Base-by-base conservation (phyloP, 2,888 invertebrate species). In the Cosmorhoe ocellata region DNA sequence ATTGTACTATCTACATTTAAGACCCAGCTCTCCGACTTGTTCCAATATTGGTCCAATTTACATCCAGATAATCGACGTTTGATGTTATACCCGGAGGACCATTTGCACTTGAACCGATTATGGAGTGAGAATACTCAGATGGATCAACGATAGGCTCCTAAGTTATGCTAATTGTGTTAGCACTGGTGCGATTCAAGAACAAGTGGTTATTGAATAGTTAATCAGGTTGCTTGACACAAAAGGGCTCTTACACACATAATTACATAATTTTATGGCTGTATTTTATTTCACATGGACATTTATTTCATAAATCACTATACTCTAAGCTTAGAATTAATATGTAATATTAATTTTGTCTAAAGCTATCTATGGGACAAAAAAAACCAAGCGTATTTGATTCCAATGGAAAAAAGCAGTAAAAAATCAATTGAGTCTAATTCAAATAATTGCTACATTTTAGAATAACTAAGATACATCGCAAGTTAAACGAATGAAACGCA, bases 21-120 rank as follows among this genome's bases (percentile, higher is more conserved):
- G 28, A 37, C 14, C 32, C 18, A 22, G 26, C 5, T 7, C 26
- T 22, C 1, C 14, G 14, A 31, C 61, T 57, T 66, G 41, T 63
- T 52, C 61, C 59, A 68, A 72, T 68, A 71, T 71, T 68, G 60
- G 61, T 55, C 60, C 63, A 52, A 66, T 66, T 64, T 61, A 64
- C 52, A 58, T 54, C 49, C 41, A 53, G 65, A 62, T 72, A 72
- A 72, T 73, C 63, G 62, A 58, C 67, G 53, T 63, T 68, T 64
- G 69, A 67, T 67, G 69, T 68, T 66, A 64, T 67, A 57, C 67
- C 64, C 61, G 44, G 43, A 26, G 38, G 56, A 38, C 54, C 61
- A 56, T 66, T 70, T 66, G 64, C 53, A 50, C 51, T 61, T 61
- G 55, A 51, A 54, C 50, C 56, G 47, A 52, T 64, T 58, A 66